Conservation (phyloP, 2,113 vertebrate species). For the Forbesichthys agassizii region DNA sequence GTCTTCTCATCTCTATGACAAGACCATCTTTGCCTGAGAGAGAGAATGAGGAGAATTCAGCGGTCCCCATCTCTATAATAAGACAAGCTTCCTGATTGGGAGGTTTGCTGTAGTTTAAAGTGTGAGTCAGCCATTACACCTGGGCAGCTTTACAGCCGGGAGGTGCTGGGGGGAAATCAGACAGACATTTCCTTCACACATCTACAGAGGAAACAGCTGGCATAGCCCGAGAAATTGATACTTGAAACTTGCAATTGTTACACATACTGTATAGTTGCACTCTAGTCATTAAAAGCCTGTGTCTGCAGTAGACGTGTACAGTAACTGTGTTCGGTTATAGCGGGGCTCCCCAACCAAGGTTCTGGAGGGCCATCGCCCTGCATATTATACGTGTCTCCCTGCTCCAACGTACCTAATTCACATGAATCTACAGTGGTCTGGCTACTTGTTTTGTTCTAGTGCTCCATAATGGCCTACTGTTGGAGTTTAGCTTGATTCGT, state of each 20-base stretch:
- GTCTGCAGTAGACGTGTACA: not conserved
- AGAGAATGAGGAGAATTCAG: constrained; percentile 4
- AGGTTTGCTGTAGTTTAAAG: constrained; percentile 69
- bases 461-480: too few species aligned
- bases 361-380: too few species aligned
- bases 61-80: constrained; percentile 53
- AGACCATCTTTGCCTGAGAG: constrained; percentile 1
- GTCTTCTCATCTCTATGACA: not conserved
- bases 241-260: constrained; percentile 13
- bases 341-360: too few species aligned
- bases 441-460: too few species aligned
- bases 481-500: too few species aligned
- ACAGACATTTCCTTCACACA: constrained; percentile 24
- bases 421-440: too few species aligned
- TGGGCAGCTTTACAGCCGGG: constrained; percentile 57
- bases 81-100: constrained; percentile 62
- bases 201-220: constrained; percentile 45
- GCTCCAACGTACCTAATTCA: too few species aligned
- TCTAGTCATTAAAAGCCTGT: constrained; percentile 10
- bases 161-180: constrained; percentile 51
- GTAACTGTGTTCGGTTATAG: not conserved
- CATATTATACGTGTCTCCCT: too few species aligned
- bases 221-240: constrained; percentile 12
- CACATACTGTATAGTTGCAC: not conserved
- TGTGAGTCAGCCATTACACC: constrained; percentile 45